phyloP scores from a whole-genome alignment of 1,140 invertebrate genomes.

The Portunus trituberculatus region DNA sequence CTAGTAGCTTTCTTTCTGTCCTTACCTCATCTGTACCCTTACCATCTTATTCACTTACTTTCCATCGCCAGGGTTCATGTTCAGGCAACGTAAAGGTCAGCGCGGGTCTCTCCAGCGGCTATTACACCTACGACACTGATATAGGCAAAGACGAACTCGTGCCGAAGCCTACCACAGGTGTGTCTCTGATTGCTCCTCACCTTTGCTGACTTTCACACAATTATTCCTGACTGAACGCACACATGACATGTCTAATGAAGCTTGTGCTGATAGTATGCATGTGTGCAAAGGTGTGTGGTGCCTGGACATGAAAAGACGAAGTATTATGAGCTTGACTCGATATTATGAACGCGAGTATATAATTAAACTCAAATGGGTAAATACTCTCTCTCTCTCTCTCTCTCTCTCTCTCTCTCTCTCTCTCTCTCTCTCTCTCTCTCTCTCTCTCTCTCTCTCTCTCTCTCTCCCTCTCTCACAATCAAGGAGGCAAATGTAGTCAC shows the following conservation, averaged over 20 bases:
- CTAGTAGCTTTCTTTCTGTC: background rate
- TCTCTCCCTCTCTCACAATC: background rate
- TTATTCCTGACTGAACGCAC: background rate
- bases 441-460: background rate
- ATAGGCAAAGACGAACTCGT: background rate
- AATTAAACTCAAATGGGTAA: too few relatives aligned
- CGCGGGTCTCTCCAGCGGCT: constrained; percentile 41
- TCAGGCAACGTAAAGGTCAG: constrained; percentile 34
- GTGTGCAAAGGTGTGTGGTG: too few relatives aligned
- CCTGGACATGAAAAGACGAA: too few relatives aligned
- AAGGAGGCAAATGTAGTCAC: constrained; percentile 73
- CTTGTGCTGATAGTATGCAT: too few relatives aligned
- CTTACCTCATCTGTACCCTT: background rate
- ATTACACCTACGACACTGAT: constrained; percentile 42
- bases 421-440: constrained; percentile 11
- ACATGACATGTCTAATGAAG: too few relatives aligned
- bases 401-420: constrained; percentile 11
- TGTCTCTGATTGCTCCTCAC: background rate
- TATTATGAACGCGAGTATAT: too few relatives aligned
- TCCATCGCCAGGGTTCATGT: constrained; percentile 44
- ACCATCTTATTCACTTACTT: background rate
- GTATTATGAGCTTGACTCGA: too few relatives aligned
- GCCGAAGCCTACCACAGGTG: constrained; percentile 52
- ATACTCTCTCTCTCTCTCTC: background rate
- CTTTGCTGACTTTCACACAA: background rate